Conservation (phyloP, 2,113 vertebrate genomes). For the Tragelaphus scriptus region DNA sequence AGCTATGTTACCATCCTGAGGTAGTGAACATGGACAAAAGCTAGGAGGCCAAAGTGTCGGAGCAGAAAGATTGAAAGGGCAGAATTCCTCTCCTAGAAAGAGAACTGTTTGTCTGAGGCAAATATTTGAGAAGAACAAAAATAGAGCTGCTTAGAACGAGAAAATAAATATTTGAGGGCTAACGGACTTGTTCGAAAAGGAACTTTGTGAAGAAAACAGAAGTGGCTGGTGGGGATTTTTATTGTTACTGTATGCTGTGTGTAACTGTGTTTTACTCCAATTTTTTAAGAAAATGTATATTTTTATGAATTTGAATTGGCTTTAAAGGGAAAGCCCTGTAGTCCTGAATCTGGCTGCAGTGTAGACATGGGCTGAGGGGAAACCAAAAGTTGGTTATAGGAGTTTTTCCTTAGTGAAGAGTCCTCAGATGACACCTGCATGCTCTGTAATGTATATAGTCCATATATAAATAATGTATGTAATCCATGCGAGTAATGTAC, state of each 20-base stretch:
- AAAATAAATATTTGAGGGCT: not conserved
- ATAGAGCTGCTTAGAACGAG: not conserved
- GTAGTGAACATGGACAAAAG: not conserved
- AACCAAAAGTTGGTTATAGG: not conserved
- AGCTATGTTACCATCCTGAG: not conserved
- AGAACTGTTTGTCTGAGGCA: not conserved
- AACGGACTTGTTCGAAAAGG: not conserved
- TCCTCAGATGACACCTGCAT: not conserved
- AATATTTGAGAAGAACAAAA: not conserved
- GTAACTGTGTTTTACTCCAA: not conserved
- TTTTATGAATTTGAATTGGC: not conserved
- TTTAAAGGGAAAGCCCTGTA: not conserved
- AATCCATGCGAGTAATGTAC: not conserved
- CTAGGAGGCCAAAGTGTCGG: no score
- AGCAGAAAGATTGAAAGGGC: not conserved
- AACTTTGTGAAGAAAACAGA: not conserved
- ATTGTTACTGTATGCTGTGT: not conserved
- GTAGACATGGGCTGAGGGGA: not conserved
- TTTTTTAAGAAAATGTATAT: not conserved
- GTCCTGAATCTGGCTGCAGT: not conserved
- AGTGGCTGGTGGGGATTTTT: not conserved
- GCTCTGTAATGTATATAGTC: not conserved
- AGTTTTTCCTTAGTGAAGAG: not conserved
- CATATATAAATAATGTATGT: not conserved
- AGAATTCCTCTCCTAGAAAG: not conserved